These are phyloP conservation scores for Conchocele bisecta DNA, from an alignment of 2,888 invertebrate species.

Conservation along the genomic window DNA sequence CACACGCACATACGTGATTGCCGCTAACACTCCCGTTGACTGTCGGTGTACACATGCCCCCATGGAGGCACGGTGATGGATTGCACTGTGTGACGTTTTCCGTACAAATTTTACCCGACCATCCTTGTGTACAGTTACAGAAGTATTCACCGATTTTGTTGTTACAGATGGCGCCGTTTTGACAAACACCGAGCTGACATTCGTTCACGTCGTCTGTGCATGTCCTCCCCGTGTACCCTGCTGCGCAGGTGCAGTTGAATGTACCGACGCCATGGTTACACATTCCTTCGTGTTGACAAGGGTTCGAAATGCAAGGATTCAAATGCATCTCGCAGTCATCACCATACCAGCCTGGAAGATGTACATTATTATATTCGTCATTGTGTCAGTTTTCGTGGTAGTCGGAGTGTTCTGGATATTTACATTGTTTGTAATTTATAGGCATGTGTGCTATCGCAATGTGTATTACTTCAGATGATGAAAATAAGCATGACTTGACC, in stretches of 20 bases:
- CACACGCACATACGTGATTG: conserved; percentile 38
- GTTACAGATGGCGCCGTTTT: conserved; percentile 97
- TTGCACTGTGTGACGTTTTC: conserved; percentile 30
- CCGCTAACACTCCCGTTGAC: conserved; percentile 3
- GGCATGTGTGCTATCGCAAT: too few species aligned
- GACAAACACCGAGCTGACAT: conserved; percentile 92
- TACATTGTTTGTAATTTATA: too few species aligned
- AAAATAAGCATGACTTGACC: too few species aligned
- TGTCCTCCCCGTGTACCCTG: conserved; percentile 30
- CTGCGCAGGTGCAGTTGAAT: conserved; percentile 40
- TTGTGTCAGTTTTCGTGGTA: too few species aligned
- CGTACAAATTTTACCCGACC: conserved; percentile 86
- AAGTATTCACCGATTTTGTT: conserved; percentile 71
- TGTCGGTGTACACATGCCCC: conserved; percentile 40
- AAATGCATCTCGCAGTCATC: conserved; percentile 31
- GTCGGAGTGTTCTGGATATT: too few species aligned
- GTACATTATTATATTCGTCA: too few species aligned
- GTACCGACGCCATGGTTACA: conserved; percentile 28
- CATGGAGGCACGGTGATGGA: conserved; percentile 52
- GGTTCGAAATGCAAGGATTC: conserved; percentile 46
- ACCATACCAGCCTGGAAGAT: conserved; percentile 47
- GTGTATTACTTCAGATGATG: too few species aligned
- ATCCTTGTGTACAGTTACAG: conserved; percentile 66
- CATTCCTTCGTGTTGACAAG: conserved; percentile 44
- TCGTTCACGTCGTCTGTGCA: conserved; percentile 86